A percentile compares a stretch with the other conserved stretches of the same genome.
These are phyloP conservation scores for Penaeus monodon DNA, from an alignment of 2,888 invertebrate genomes.

Conservation along the genomic window DNA sequence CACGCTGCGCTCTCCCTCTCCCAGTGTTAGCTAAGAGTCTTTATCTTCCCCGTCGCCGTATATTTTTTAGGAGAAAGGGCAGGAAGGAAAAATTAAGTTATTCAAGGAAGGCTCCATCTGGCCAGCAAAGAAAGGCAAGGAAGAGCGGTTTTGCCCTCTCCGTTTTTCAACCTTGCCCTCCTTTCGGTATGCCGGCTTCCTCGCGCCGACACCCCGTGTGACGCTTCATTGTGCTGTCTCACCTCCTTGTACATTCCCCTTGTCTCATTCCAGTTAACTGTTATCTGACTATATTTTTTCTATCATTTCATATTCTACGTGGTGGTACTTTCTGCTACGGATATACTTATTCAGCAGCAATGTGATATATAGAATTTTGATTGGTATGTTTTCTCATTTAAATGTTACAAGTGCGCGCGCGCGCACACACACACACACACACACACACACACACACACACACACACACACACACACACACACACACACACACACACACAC, in stretches of 20 bases:
- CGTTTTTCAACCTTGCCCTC: conserved; percentile 23
- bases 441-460: conserved; percentile 25
- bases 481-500: conserved; percentile 22
- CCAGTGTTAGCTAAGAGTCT: not conserved
- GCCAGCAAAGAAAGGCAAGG: not conserved
- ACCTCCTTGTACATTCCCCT: not conserved
- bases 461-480: conserved; percentile 29
- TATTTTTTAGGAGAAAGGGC: no score
- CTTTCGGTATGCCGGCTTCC: conserved; percentile 18
- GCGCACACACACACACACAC: not conserved
- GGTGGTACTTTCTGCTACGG: no score
- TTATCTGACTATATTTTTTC: no score
- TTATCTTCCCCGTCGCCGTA: not conserved
- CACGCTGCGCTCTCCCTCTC: not conserved
- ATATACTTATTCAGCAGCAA: no score
- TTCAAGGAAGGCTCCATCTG: no score
- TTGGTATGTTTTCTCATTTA: no score
- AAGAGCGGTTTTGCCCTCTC: not conserved
- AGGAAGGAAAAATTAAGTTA: no score
- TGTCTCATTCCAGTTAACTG: conserved; percentile 2
- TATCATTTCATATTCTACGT: no score
- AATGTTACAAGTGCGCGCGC: no score
- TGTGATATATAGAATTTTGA: no score
- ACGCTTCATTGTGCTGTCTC: not conserved
- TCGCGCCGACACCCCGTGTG: not conserved